Evolutionary conservation across 1,140 invertebrate genomes (phyloP), one percentile per base, ranked within the genome.

Genomic region (Artemia franciscana): DNA sequence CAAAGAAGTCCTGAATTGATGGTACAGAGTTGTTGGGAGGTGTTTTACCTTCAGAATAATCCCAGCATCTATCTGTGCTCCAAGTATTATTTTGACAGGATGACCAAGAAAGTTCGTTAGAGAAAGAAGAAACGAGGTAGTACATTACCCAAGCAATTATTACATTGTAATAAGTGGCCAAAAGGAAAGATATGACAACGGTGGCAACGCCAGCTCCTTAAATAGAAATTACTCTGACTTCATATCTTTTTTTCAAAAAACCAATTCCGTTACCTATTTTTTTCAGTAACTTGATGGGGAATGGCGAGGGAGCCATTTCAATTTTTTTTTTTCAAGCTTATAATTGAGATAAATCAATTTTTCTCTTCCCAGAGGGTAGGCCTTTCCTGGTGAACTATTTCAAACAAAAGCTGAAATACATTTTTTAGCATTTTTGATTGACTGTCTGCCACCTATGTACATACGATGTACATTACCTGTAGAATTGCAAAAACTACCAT

Each of bases 81-180:
- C 91, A 94, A 61, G 81, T 78, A 69, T 92, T 88, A 28, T 80
- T 78, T n/a, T n/a, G n/a, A 71, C 91, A 96, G 62, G 82, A 81
- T 23, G 82, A 81, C 92, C 92, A 96, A 1, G 91, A 91, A 63
- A 89, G 82, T 57, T 84, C 81, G 18, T 81, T 78, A 69, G 82
- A 83, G 71, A 94, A 89, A 5, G 90, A 88, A 57, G 86, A 82
- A 69, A 91, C 88, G 69, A 96, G 85, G 72, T 94, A 95, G 73
- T 88, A 91, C 64, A 94, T 81, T n/a, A 85, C 82, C 80, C 91
- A 94, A 9, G 89, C 86, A 70, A 95, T 89, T 70, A 97, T 91
- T 59, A 95, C 87, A 73, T 90, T 92, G 73, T 94, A 94, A 73
- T 96, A 96, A 12, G 90, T 91, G 67, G 92, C 95, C 78, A 96